Evolutionary conservation across 2,888 invertebrate genomes (phyloP), one percentile per base, ranked within the genome.

Genomic region (Agrypnus murinus): DNA sequence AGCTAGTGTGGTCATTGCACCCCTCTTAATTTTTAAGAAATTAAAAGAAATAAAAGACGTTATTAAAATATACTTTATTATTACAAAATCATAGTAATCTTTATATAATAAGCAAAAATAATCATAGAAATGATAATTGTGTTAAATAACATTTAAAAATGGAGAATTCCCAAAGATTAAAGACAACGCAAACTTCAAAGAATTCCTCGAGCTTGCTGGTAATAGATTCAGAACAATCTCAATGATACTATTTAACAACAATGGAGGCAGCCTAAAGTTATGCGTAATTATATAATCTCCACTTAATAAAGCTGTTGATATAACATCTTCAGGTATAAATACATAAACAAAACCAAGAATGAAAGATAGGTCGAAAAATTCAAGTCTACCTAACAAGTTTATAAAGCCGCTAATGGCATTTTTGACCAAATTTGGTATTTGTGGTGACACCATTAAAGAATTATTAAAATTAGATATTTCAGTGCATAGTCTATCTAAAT

Each of bases 241-340:
- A 4, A 58, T 9, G 31, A 58, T 40, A 12, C 0, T 10, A 7
- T 40, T 43, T 6, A 31, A 12, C 12, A 58, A 7, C 4, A 25
- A 6, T 5, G 58, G 40, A 17, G 55, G 55, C 8, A 15, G 17
- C 12, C n/a, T 38, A 7, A 38, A 58, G 0, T 19, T 25, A 14
- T 58, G 40, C 4, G 25, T 58, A 1, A 58, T 10, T 8, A 19
- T 14, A 15, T 58, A 58, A 12, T 40, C 31, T 10, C 5, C 12
- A n/a, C 8, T 43, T 43, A 58, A 25, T 7, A 58, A 31, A 25
- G 5, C 31, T 9, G 19, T 15, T 4, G 58, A 58, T 25, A 58
- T 1, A 6, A 12, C 0, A 1, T 43, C 25, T 8, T 2, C 2
- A 1, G 58, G 58, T 1, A 58, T 12, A n/a, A n/a, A n/a, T n/a